Evolutionary conservation across 2,797 vertebrate species (phyloP).

Genomic region (Allobates femoralis): DNA sequence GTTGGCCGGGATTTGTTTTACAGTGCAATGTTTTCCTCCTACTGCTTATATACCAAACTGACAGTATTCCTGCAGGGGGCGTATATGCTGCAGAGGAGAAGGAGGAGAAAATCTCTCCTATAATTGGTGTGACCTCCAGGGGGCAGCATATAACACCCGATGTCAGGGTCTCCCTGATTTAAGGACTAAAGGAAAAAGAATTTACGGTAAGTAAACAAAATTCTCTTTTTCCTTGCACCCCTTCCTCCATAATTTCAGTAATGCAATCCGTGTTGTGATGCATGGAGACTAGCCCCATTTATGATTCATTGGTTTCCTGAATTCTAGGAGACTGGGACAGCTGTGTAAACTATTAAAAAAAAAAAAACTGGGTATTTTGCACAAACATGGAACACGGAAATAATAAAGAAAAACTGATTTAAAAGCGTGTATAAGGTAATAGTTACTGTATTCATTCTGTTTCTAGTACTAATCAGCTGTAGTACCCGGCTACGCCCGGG

Average conservation of each 20-base stretch:
- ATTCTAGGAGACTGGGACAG: not conserved
- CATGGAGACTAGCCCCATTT: not conserved
- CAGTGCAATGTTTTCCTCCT: too few species aligned
- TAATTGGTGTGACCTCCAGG: too few species aligned
- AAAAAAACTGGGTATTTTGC: constrained; percentile 1
- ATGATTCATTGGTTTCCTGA: constrained; percentile 19
- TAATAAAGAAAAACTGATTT: not conserved
- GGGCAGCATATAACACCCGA: too few species aligned
- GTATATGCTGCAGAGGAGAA: too few species aligned
- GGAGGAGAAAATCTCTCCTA: too few species aligned
- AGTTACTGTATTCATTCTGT: not conserved
- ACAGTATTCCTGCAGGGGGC: too few species aligned
- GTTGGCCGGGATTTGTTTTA: too few species aligned
- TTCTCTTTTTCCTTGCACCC: not conserved
- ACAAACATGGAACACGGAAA: constrained; percentile 9
- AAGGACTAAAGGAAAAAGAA: too few species aligned
- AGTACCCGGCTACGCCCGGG: too few species aligned
- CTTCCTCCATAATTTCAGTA: not conserved
- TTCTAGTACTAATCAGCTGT: not conserved
- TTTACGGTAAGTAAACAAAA: too few species aligned
- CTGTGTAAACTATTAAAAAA: constrained; percentile 17
- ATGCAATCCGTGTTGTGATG: not conserved
- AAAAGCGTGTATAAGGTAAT: not conserved
- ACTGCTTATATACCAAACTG: too few species aligned
- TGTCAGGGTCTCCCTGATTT: too few species aligned